Base-by-base conservation (phyloP, 2,888 invertebrate genomes). In the Gastracanthus pulcherrimus region DNA sequence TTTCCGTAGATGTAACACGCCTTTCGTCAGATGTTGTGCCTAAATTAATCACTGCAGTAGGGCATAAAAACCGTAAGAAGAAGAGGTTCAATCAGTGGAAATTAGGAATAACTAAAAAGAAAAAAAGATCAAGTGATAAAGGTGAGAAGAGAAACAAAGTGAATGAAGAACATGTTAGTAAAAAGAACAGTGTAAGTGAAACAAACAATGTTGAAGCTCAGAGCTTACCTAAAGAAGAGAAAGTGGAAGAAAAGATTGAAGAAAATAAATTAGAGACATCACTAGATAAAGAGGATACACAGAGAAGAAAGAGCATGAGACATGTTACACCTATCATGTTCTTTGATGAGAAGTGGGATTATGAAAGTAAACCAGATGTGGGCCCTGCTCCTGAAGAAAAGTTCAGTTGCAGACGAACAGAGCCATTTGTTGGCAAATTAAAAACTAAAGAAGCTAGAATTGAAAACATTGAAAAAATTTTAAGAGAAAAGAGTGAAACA, bases 371-470 rank as follows among this genome's bases (percentile, higher is more conserved):
- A 16, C 4, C 58, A 58, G 74, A 64, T 70, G 1, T 13, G 13
- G 62, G 13, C 36, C 11, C 9, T 55, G 4, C 58, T 51, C 0
- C 9, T 31, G 72, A 58, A 60, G 81, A 81, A 31, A 55, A 31
- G 2, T 78, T 29, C 26, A 80, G 80, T 62, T 84, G 84, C 23
- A 79, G 79, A 58, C 29, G 84, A 75, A 83, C 71, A 29, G 66
- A 79, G 60, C 74, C 66, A 9, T 83, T 83, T 48, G 58, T 75
- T 66, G 83, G 79, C 7, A 84, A 84, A 77, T 75, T 76, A n/a
- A 58, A 45, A 66, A 76, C 71, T 45, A 84, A 71, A 71, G 78
- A 76, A 67, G 66, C 70, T 41, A 82, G 81, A 55, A 58, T 60
- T 34, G 16, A 31, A 51, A 41, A 78, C 55, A 66, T 76, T 64